Conservation (phyloP, 2,113 vertebrate genomes). For the Scomber colias region DNA sequence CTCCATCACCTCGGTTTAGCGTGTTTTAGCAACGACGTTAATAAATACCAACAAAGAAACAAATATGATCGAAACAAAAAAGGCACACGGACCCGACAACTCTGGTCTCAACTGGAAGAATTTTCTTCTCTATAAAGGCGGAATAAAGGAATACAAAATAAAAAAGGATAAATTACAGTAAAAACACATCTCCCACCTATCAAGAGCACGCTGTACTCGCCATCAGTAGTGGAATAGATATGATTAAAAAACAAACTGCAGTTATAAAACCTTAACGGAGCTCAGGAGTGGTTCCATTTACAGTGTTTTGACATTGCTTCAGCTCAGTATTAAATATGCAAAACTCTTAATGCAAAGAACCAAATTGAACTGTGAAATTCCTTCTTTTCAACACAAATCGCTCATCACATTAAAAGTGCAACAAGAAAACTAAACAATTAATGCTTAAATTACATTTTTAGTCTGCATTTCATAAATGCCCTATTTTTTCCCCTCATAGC, state of each 20-base stretch:
- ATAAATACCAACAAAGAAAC: slow-evolving; percentile 72
- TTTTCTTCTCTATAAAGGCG: slow-evolving; percentile 34
- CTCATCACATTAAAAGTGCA: too few species aligned
- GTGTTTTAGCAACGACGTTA: slow-evolving; percentile 34
- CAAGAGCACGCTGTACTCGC: slow-evolving; percentile 32
- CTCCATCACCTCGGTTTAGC: slow-evolving; percentile 4
- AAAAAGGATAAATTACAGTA: slow-evolving; percentile 53
- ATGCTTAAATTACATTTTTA: too few species aligned
- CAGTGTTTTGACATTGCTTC: slow-evolving; percentile 30
- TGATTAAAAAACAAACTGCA: slow-evolving; percentile 19
- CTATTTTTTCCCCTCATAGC: background rate
- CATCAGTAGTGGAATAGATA: slow-evolving; percentile 60
- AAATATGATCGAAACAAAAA: slow-evolving; percentile 50
- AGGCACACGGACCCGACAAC: slow-evolving; percentile 69
- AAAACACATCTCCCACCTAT: slow-evolving; percentile 26
- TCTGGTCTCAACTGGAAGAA: slow-evolving; percentile 52
- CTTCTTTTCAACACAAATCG: too few species aligned
- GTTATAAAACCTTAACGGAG: background rate
- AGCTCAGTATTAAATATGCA: slow-evolving; percentile 37
- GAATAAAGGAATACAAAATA: slow-evolving; percentile 17
- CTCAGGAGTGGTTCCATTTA: slow-evolving; percentile 3
- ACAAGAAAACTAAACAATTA: too few species aligned
- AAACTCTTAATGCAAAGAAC: slow-evolving; percentile 19
- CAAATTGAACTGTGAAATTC: background rate
- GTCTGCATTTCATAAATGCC: background rate